phyloP scores from a whole-genome alignment of 2,888 invertebrate genomes.

The Hirtodrosophila confusa region DNA sequence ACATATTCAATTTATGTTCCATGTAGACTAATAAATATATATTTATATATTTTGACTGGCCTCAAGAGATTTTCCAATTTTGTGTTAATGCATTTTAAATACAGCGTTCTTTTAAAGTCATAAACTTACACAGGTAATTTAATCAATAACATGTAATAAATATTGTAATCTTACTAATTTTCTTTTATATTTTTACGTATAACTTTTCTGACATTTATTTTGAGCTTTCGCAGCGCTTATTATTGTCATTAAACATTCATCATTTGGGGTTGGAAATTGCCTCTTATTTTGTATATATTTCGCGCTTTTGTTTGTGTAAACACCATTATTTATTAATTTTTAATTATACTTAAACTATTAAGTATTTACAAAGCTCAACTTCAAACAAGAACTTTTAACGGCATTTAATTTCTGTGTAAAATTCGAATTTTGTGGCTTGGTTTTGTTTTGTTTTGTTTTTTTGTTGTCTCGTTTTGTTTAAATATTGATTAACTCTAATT shows the following conservation, averaged over 20 bases:
- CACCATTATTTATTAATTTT: conserved; percentile 36
- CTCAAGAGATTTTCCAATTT: conserved; percentile 9
- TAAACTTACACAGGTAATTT: conserved; percentile 14
- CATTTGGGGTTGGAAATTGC: conserved; percentile 27
- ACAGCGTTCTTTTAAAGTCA: background rate
- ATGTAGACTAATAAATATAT: background rate
- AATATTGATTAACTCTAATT: conserved; percentile 27
- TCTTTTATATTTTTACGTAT: conserved; percentile 12
- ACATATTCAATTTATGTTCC: conserved; percentile 12
- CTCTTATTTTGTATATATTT: conserved; percentile 46
- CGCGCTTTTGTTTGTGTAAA: conserved; percentile 30
- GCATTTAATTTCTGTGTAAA: conserved; percentile 46
- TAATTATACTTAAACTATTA: conserved; percentile 83
- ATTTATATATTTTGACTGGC: background rate
- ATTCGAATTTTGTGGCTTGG: conserved; percentile 20
- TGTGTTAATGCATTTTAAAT: conserved; percentile 1
- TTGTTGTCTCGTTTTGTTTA: too few relatives aligned
- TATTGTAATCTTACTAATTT: conserved; percentile 29
- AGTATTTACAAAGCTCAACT: conserved; percentile 82
- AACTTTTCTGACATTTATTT: conserved; percentile 27
- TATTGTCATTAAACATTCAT: conserved; percentile 53
- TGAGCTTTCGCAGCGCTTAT: conserved; percentile 29
- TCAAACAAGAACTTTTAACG: conserved; percentile 71
- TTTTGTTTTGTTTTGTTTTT: too few relatives aligned
- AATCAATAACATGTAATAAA: conserved; percentile 38